phyloP scores from a whole-genome alignment of 1,140 invertebrate genomes.

The Oncopodura yosiiana region DNA sequence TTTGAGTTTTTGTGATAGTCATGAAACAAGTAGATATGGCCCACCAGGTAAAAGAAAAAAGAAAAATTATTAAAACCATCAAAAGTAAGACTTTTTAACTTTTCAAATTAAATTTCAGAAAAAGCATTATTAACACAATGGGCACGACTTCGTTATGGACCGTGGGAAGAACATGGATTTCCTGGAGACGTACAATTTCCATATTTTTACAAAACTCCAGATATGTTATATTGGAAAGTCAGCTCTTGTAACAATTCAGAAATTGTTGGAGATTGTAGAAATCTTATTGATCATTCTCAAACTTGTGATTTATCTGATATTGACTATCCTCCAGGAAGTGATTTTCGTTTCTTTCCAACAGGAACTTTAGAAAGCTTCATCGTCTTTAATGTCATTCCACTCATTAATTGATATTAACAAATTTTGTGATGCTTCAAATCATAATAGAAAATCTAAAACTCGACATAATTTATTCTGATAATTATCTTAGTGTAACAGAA shows the following conservation, averaged over 20 bases:
- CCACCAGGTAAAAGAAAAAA: conserved; percentile 20
- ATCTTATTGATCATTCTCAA: neutral
- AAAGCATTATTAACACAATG: conserved; percentile 24
- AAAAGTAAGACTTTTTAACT: too few relatives aligned
- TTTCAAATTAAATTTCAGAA: conserved; percentile 4
- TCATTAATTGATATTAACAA: neutral
- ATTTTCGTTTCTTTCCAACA: neutral
- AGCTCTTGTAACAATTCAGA: neutral
- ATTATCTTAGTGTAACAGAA: neutral
- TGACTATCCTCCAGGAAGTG: neutral
- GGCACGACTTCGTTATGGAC: conserved; percentile 23
- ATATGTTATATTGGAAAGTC: neutral
- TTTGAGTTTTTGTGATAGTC: conserved; percentile 16
- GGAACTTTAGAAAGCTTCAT: neutral
- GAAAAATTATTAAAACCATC: too few relatives aligned
- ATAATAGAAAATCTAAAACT: neutral
- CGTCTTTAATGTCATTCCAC: neutral
- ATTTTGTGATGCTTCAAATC: neutral
- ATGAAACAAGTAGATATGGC: conserved; percentile 11
- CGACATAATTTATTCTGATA: neutral
- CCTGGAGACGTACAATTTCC: neutral
- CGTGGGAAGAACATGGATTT: conserved; percentile 25
- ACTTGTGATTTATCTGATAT: neutral
- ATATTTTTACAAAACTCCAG: conserved; percentile 3
- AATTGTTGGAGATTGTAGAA: neutral